Conservation (phyloP, 1,140 invertebrate species). For the Pogonus chalceus region DNA sequence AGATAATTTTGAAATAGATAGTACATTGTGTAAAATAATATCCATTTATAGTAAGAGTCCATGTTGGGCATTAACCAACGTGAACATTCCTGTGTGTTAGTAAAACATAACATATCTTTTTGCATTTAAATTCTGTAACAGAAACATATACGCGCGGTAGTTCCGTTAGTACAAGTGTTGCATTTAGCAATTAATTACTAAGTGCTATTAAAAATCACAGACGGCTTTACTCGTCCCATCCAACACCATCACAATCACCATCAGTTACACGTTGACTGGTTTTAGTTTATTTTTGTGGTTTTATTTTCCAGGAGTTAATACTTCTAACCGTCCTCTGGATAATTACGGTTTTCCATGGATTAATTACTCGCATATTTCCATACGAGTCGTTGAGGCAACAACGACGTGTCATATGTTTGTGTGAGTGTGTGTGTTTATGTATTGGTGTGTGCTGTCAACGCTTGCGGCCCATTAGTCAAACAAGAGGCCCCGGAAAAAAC, state of each 20-base stretch:
- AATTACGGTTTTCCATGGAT: neutral
- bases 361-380: neutral
- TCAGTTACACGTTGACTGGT: too few relatives aligned
- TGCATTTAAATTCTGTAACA: slow-evolving; percentile 1
- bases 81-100: too few relatives aligned
- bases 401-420: neutral
- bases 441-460: too few relatives aligned
- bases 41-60: too few relatives aligned
- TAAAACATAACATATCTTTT: too few relatives aligned
- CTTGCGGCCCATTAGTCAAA: too few relatives aligned
- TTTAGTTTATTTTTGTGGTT: too few relatives aligned
- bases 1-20: too few relatives aligned
- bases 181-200: neutral
- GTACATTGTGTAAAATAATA: too few relatives aligned
- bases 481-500: neutral
- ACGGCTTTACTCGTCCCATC: neutral
- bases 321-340: neutral
- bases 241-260: too few relatives aligned
- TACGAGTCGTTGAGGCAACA: too few relatives aligned
- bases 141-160: neutral
- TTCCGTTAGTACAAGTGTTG: neutral
- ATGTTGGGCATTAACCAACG: too few relatives aligned
- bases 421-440: neutral
- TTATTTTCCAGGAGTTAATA: neutral
- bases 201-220: neutral